These are phyloP conservation scores for Mizuhopecten yessoensis DNA, from an alignment of 1,140 invertebrate species.

Conservation along the genomic window DNA sequence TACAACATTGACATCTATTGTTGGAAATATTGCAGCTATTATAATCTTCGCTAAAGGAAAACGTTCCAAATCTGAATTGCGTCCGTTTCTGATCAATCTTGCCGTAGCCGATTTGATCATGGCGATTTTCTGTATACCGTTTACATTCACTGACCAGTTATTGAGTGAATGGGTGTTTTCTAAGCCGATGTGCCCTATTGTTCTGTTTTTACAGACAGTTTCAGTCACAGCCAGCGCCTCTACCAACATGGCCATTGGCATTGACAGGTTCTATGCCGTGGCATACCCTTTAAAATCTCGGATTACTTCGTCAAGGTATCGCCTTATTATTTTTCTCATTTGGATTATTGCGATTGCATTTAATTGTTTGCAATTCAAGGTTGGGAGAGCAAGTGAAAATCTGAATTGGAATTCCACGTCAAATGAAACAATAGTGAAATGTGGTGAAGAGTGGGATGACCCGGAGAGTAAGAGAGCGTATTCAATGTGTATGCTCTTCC, in stretches of 20 bases:
- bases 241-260: constrained; percentile 82
- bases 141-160: constrained; percentile 80
- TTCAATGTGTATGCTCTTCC: constrained; percentile 83
- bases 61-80: constrained; percentile 77
- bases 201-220: constrained; percentile 79
- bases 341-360: constrained; percentile 84
- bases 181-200: constrained; percentile 79
- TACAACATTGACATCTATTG: constrained; percentile 74
- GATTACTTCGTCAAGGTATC: constrained; percentile 69
- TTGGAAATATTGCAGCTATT: constrained; percentile 79
- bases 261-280: constrained; percentile 81
- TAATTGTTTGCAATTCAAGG: constrained; percentile 82
- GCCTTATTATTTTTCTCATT: constrained; percentile 82
- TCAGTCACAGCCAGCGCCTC: constrained; percentile 81
- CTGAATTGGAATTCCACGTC: constrained; percentile 7
- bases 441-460: constrained; percentile 77
- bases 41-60: constrained; percentile 78
- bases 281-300: constrained; percentile 77
- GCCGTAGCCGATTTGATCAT: constrained; percentile 84
- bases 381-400: constrained; percentile 75
- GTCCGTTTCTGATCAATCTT: constrained; percentile 91
- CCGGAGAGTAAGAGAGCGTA: constrained; percentile 78
- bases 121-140: constrained; percentile 83
- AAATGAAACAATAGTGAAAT: constrained; percentile 60
- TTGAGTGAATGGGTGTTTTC: constrained; percentile 80